phyloP scores from a whole-genome alignment of 1,140 invertebrate genomes.

The Ganaspis sp. region DNA sequence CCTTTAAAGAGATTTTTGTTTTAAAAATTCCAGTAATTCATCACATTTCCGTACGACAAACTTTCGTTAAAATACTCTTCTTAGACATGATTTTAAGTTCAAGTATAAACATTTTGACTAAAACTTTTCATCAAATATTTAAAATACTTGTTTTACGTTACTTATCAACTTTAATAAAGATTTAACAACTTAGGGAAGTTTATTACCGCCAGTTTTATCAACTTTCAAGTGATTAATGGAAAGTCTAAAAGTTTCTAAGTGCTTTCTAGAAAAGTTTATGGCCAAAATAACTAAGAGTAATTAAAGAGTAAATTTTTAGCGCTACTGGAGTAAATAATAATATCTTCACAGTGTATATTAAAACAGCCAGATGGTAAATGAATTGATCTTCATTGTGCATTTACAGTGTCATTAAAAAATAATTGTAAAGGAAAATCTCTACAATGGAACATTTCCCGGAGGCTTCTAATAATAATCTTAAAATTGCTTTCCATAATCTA shows the following conservation, averaged over 20 bases:
- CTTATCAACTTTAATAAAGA: neutral
- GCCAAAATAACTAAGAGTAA: neutral
- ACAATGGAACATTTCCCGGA: too few relatives aligned
- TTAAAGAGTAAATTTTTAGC: conserved; percentile 7
- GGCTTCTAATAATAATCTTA: too few relatives aligned
- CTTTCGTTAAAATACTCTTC: too few relatives aligned
- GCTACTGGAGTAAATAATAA: neutral
- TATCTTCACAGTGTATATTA: neutral
- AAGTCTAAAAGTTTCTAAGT: neutral
- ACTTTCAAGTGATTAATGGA: neutral
- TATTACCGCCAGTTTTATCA: conserved; percentile 5
- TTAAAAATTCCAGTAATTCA: too few relatives aligned
- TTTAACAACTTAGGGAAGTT: neutral
- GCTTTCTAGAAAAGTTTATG: neutral
- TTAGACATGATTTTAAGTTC: too few relatives aligned
- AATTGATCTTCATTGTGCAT: too few relatives aligned
- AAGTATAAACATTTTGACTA: neutral
- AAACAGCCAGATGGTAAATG: neutral
- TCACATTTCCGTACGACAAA: too few relatives aligned
- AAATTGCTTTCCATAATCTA: too few relatives aligned
- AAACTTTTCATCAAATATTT: neutral
- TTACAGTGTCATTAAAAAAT: too few relatives aligned
- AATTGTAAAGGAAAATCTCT: too few relatives aligned
- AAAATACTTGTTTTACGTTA: neutral
- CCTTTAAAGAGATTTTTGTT: too few relatives aligned